Conservation (phyloP, 1,140 invertebrate genomes). For the Coptotermes formosanus region DNA sequence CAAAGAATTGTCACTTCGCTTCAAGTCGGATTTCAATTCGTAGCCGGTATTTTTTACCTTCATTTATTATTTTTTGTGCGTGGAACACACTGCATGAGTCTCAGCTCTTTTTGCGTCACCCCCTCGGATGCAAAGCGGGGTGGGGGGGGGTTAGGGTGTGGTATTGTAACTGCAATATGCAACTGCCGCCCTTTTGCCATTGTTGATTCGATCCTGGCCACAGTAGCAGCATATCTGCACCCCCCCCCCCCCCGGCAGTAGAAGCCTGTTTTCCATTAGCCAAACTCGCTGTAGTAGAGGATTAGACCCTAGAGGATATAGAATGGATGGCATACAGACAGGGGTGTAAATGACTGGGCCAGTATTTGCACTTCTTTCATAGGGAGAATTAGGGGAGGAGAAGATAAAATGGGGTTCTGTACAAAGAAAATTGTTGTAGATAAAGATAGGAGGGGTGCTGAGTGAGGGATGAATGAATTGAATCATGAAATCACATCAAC, state of each 20-base stretch:
- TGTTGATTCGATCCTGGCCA: slow-evolving; percentile 19
- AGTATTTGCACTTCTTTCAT: slow-evolving; percentile 23
- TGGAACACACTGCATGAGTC: too few relatives aligned
- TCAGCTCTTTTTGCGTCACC: too few relatives aligned
- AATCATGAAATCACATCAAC: slow-evolving; percentile 33
- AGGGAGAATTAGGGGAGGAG: neutral
- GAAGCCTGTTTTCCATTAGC: slow-evolving; percentile 27
- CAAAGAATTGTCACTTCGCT: too few relatives aligned
- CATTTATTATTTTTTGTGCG: too few relatives aligned
- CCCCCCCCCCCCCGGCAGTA: neutral
- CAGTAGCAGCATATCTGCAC: neutral
- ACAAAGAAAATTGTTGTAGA: slow-evolving; percentile 12
- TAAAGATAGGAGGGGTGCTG: neutral
- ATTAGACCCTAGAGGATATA: too few relatives aligned
- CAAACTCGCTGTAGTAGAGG: too few relatives aligned
- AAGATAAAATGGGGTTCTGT: neutral
- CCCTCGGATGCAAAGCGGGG: neutral
- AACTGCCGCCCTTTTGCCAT: slow-evolving; percentile 14
- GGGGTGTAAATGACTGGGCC: slow-evolving; percentile 33
- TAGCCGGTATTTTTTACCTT: too few relatives aligned
- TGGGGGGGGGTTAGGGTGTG: neutral
- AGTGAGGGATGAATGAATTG: slow-evolving; percentile 1
- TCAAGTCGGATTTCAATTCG: too few relatives aligned
- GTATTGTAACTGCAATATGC: neutral
- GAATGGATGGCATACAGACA: neutral